These are phyloP conservation scores for Leucosticte australis DNA, from an alignment of 2,113 vertebrate species.

Conservation along the genomic window DNA sequence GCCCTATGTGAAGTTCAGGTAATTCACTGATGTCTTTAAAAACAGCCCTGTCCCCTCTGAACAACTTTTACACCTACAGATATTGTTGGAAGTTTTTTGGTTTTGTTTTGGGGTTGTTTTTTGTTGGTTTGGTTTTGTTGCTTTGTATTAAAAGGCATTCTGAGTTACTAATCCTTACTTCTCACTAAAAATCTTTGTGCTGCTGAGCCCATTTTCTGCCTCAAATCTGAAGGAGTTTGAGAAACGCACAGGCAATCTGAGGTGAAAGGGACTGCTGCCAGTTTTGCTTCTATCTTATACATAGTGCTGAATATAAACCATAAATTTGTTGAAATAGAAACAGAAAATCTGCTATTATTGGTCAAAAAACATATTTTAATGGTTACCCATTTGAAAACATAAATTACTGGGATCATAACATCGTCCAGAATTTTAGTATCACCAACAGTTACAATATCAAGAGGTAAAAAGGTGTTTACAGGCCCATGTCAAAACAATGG, in stretches of 20 bases:
- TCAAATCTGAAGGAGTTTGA: neutral
- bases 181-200: neutral
- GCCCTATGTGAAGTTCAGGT: rapidly evolving
- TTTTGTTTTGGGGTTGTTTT: neutral
- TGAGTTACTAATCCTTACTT: neutral
- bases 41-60: rapidly evolving
- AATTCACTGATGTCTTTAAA: rapidly evolving
- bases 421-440: no score
- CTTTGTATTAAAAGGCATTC: neutral
- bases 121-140: neutral
- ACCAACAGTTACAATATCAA: neutral
- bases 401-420: neutral
- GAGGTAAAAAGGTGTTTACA: neutral
- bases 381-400: neutral
- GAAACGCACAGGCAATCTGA: neutral
- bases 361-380: rapidly evolving
- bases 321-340: neutral
- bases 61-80: rapidly evolving
- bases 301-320: rapidly evolving
- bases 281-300: neutral
- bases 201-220: neutral
- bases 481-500: neutral
- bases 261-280: neutral
- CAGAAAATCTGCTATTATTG: neutral
- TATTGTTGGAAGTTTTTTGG: rapidly evolving